phyloP scores from a whole-genome alignment of 1,140 invertebrate species.

The Cephus cinctus region DNA sequence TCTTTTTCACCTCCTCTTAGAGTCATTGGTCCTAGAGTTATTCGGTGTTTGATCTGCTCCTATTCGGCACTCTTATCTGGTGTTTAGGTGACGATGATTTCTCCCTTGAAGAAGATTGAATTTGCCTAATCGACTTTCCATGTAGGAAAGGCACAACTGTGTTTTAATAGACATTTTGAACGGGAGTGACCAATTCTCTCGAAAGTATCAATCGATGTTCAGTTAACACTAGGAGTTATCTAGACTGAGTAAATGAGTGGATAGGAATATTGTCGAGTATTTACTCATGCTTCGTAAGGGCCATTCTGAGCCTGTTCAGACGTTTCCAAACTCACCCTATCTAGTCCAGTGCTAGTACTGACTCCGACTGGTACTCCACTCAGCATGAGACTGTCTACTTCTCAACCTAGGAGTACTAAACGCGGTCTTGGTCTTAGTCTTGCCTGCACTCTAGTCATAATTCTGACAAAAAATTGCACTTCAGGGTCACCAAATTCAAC shows the following conservation, averaged over 20 bases:
- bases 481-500: no score
- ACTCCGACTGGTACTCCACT: conserved; percentile 5
- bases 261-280: background rate
- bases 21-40: no score
- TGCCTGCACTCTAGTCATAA: no score
- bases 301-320: background rate
- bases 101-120: no score
- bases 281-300: background rate
- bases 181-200: conserved; percentile 8
- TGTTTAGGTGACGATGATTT: no score
- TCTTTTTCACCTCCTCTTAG: no score
- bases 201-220: background rate
- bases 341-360: background rate
- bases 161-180: conserved; percentile 1
- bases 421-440: background rate
- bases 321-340: background rate
- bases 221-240: background rate
- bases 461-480: no score
- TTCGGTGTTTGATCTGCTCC: no score
- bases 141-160: background rate
- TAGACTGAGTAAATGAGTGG: background rate
- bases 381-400: background rate
- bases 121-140: no score
- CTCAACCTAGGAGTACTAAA: conserved; percentile 1
- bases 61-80: no score